Evolutionary conservation across 2,113 vertebrate species (phyloP), one percentile per base, ranked within the genome.

Genomic region (Lucifuga dentata): DNA sequence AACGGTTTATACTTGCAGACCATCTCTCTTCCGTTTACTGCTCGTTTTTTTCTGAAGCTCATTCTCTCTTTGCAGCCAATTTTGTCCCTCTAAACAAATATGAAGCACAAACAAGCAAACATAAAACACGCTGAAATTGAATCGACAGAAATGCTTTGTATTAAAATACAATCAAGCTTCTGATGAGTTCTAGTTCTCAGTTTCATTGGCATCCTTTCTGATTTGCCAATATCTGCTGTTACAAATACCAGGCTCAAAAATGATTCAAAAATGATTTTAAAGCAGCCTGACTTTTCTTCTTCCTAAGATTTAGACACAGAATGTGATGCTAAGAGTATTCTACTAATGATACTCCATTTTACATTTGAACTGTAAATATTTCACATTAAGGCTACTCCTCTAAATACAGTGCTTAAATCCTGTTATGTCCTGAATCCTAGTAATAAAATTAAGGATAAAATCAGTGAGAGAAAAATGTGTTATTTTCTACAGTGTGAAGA

Each of bases 291-390:
- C 32, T 21, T 49, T 19, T 55, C 63, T 74, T 66, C 44, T 45
- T 72, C 16, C 57, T 68, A 71, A 81, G 76, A 83, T 69, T 73
- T 51, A 41, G 41, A 59, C 33, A n/a, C 65, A 50, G 40, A 24
- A 29, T 73, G 69, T 72, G 62, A 68, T 61, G 73, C 70, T 88
- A 89, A 91, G 76, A 89, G 87, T 87, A 89, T 90, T 90, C 87
- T 68, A 76, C 80, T 64, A 70, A 21, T 56, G 53, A 83, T 66
- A 70, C 68, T 21, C 48, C 56, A 71, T 83, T 84, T 86, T 68
- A 48, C 17, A 67, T 77, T 57, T 60, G 73, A 75, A 78, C 59
- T 9, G 49, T 85, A 80, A 85, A 80, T 53, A 67, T 53, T 80
- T 86, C 86, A 67, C 72, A 82, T 85, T 80, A 78, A 68, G 76